Evolutionary conservation across 37 sponge, comb jelly and placozoan genomes (phyloP).

Genomic region (Oopsacas minuta): DNA sequence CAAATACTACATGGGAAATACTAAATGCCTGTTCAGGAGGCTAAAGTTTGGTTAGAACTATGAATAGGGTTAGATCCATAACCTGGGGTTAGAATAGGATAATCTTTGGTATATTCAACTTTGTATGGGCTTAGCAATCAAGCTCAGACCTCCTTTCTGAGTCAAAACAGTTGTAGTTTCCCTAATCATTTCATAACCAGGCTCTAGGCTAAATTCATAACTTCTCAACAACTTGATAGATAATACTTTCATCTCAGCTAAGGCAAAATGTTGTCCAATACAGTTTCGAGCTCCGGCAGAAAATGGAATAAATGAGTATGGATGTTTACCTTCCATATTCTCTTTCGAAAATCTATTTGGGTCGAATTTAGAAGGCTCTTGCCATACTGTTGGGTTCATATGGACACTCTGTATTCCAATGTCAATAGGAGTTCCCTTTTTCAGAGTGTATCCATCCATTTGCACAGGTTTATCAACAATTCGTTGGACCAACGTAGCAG

Average conservation of each 20-base stretch:
- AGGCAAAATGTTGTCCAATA: not conserved
- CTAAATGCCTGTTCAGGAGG: too few relatives aligned
- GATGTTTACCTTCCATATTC: not conserved
- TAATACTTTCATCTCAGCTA: not conserved
- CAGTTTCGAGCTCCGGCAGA: not conserved
- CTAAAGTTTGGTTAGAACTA: too few relatives aligned
- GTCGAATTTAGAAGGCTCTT: not conserved
- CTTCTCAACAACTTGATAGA: not conserved
- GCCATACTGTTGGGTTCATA: not conserved
- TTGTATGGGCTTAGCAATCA: not conserved
- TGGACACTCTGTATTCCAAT: not conserved
- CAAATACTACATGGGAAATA: too few relatives aligned
- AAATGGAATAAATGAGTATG: not conserved
- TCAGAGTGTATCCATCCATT: not conserved
- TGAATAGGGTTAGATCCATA: too few relatives aligned
- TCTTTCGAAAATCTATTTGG: not conserved
- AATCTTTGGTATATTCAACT: too few relatives aligned
- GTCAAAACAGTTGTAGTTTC: not conserved
- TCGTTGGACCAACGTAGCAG: not conserved
- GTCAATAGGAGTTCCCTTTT: not conserved
- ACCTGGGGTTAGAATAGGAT: too few relatives aligned
- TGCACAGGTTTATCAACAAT: not conserved
- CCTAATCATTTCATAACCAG: not conserved
- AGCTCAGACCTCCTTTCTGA: not conserved
- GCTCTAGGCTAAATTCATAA: not conserved